Conservation (phyloP, 2,113 vertebrate species). For the Canis aureus region DNA sequence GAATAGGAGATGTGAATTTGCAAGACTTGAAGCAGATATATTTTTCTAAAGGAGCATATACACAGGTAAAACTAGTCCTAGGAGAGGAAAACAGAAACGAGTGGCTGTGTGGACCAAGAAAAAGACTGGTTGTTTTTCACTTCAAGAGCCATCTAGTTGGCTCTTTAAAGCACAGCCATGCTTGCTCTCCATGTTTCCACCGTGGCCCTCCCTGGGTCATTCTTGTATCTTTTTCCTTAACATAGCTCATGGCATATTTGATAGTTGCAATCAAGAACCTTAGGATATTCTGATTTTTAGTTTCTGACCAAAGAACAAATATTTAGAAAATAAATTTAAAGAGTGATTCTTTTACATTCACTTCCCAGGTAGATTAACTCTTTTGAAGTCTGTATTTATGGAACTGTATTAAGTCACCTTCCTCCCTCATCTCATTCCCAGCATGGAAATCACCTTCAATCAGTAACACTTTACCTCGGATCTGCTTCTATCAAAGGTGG, state of each 20-base stretch:
- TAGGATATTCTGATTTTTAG: background rate
- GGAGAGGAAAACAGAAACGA: background rate
- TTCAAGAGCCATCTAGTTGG: background rate
- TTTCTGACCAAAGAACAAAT: background rate
- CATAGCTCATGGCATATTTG: background rate
- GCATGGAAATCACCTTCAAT: background rate
- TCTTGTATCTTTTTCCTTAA: background rate
- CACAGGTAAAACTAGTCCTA: background rate
- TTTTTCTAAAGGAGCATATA: conserved; percentile 3
- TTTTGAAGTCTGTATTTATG: background rate
- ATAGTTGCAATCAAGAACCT: background rate
- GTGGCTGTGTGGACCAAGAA: background rate
- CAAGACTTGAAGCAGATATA: background rate
- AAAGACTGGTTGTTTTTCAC: background rate
- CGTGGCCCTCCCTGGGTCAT: background rate
- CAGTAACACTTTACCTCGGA: background rate
- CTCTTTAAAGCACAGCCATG: background rate
- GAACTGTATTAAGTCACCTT: background rate
- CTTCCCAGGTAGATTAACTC: background rate
- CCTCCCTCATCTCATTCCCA: background rate
- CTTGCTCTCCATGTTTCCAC: background rate
- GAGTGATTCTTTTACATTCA: background rate
- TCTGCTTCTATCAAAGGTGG: conserved; percentile 18
- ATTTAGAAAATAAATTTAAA: conserved; percentile 19
- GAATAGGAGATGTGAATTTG: background rate